Conservation (phyloP, 2,888 invertebrate genomes). For the Sminthurides aquaticus region DNA sequence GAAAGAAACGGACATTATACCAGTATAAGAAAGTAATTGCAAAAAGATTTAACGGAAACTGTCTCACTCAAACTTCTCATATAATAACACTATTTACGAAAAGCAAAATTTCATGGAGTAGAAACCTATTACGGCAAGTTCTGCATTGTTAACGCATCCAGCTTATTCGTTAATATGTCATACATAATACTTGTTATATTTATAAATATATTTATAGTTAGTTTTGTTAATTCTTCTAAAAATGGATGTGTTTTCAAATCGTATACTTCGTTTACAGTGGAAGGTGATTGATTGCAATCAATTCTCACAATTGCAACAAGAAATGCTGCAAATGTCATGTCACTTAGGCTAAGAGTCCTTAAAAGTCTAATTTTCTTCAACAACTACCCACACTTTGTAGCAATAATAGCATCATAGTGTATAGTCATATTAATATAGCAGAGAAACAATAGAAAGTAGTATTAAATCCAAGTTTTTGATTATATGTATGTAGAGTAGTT, state of each 20-base stretch:
- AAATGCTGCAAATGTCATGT: neutral
- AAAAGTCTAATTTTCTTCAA: neutral
- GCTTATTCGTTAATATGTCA: no score
- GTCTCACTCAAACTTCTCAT: no score
- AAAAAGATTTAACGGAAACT: no score
- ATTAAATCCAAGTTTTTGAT: neutral
- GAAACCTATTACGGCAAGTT: no score
- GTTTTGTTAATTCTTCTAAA: slow-evolving; percentile 9
- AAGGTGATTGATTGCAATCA: slow-evolving; percentile 36
- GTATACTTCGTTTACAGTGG: slow-evolving; percentile 43
- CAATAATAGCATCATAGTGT: no score
- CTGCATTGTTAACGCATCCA: no score
- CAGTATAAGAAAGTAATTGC: no score
- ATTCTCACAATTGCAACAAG: slow-evolving; percentile 16
- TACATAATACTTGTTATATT: no score
- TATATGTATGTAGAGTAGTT: neutral
- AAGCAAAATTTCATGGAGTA: no score
- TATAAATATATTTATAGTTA: neutral
- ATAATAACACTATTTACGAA: no score
- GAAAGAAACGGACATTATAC: neutral
- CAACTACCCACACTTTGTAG: no score
- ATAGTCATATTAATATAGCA: neutral
- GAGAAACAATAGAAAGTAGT: neutral
- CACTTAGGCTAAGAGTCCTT: neutral
- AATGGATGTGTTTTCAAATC: slow-evolving; percentile 44